Base-by-base conservation (phyloP, 2,888 invertebrate genomes). In the Malthinus flaveolus region DNA sequence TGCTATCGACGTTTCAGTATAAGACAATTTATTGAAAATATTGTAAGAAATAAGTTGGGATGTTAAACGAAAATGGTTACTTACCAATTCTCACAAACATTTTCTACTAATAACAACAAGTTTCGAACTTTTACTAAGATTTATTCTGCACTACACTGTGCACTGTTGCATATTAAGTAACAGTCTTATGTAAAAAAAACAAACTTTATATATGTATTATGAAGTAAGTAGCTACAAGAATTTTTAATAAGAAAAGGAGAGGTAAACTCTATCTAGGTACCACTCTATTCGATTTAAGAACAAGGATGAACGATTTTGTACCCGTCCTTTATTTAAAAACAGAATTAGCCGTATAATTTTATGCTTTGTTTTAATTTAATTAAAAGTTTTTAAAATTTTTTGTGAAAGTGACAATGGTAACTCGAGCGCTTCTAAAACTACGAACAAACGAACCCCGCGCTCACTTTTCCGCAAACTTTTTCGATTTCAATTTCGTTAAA, bases 331-430 rank as follows among this genome's bases (percentile, higher is more conserved):
- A 15, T 32, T 32, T 46, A 36, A 33, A 46, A 52, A 45, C 10
- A 6, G 33, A 51, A 49, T 52, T 49, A 31, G 34, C 49, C 33
- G 15, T 15, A 42, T 42, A 13, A 23, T 42, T 42, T 39, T 39
- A 15, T 39, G 15, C 15, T 39, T 42, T 23, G 39, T 42, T 42
- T 42, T 15, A 23, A 23, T 15, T 13, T 42, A 42, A 42, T 42
- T 42, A 42, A 42, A 23, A 42, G 23, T 42, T 11, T 42, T 42
- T 9, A 42, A 42, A 42, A 15, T 42, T 15, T 36, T 39, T 59
- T 54, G 59, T 54, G 59, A 59, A 59, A 59, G 59, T 50, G 54
- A 54, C 59, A 59, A 54, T 53, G 53, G 49, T 48, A 49, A 23
- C 10, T 33, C 32, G 39, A 42, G 50, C 45, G 32, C 49, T 54